Evolutionary conservation across 1,140 invertebrate species (phyloP), one percentile per base, ranked within the genome.

Genomic region (Drosophila serrata): DNA sequence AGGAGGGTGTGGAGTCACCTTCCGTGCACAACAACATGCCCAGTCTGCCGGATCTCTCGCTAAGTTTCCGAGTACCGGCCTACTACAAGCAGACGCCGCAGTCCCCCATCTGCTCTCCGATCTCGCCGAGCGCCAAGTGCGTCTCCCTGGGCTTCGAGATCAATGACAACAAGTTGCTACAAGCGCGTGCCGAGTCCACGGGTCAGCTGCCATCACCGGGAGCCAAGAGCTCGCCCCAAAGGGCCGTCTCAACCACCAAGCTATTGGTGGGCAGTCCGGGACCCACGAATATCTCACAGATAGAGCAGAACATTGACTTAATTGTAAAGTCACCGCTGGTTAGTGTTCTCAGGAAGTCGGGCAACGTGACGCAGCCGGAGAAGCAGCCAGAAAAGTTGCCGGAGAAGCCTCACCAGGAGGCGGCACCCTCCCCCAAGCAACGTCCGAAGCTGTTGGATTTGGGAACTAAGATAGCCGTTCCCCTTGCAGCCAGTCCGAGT

Each of bases 301-400:
- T 92, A 11, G 91, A 92, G 65, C 85, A 92, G 51, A 92, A 92
- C 13, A 92, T 91, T 27, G 92, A 92, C 45, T 49, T 92, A 67
- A 84, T 92, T 24, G 88, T 91, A 7, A 92, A 91, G 45, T 92
- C 92, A 12, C 91, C 92, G 33, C 56, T 92, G 73, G 82, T 92
- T 3, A 92, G 61, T 48, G 77, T 92, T 1, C 61, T 92, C 9
- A 55, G 91, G 9, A 92, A 92, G 42, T 91, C 91, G 0, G 56
- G 61, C 0, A 33, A 17, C 22, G 61, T 61, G 17, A 3, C 27
- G 42, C 68, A 79, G 12, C 13, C 55, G 42, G 75, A 79, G 27
- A 29, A 48, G 13, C 6, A 22, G 31, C 43, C 46, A 17, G 31
- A 43, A n/a, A 51, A 75, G 48, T 42, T 29, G 12, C 13, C 46